These are phyloP conservation scores for Chelonus formosanus DNA, from an alignment of 2,888 invertebrate species.

Conservation along the genomic window DNA sequence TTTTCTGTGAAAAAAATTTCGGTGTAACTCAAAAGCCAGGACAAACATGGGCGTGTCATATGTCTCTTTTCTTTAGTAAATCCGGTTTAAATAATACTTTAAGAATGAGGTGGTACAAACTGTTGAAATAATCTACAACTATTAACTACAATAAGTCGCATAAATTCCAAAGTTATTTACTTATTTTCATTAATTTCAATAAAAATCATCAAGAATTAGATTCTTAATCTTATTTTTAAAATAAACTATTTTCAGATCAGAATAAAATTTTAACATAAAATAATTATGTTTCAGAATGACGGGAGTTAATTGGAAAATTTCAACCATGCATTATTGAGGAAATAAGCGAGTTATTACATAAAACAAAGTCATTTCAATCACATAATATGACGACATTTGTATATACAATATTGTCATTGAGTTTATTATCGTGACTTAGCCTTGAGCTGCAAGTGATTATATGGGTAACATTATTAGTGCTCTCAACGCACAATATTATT, in stretches of 20 bases:
- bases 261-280: too few species aligned
- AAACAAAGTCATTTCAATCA: too few species aligned
- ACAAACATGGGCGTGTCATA: conserved; percentile 62
- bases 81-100: too few species aligned
- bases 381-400: not conserved
- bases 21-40: conserved; percentile 63
- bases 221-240: too few species aligned
- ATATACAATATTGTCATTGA: not conserved
- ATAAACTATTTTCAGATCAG: too few species aligned
- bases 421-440: conserved; percentile 15
- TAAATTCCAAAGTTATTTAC: too few species aligned
- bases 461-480: conserved; percentile 6
- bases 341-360: too few species aligned
- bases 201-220: too few species aligned
- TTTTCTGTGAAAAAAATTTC: conserved; percentile 61
- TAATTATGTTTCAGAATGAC: too few species aligned
- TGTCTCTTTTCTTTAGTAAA: not conserved
- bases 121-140: conserved; percentile 1
- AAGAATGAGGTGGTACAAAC: not conserved
- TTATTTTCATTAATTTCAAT: not conserved
- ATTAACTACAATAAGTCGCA: not conserved
- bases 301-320: too few species aligned
- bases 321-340: too few species aligned
- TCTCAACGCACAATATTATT: conserved; percentile 11
- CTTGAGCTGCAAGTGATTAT: conserved; percentile 12